These are phyloP conservation scores for Drosophila bifasciata DNA, from an alignment of 1,140 invertebrate genomes.

Conservation along the genomic window DNA sequence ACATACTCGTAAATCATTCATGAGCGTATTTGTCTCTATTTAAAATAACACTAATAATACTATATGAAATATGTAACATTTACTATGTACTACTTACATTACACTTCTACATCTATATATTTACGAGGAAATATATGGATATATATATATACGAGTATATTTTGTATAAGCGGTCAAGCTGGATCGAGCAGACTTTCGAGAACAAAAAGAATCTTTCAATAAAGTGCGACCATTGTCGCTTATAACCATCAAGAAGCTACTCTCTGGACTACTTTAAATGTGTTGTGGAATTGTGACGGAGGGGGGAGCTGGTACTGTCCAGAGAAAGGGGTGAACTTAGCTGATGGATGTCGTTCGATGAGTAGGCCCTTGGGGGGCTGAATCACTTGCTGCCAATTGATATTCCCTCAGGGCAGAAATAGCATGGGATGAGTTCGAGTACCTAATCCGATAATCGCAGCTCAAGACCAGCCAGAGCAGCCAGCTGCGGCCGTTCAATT, in stretches of 20 bases:
- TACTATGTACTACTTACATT: constrained; percentile 72
- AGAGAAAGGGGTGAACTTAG: not conserved
- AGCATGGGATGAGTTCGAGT: not conserved
- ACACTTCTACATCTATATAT: constrained; percentile 67
- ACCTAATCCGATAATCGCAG: constrained; percentile 23
- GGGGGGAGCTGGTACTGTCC: not conserved
- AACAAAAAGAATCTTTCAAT: constrained; percentile 74
- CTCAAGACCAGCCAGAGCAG: constrained; percentile 20
- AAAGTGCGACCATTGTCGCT: constrained; percentile 81
- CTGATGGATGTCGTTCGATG: constrained; percentile 37
- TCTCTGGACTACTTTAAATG: not conserved
- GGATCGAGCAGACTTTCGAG: constrained; percentile 54
- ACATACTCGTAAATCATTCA: constrained; percentile 43
- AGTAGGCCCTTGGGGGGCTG: constrained; percentile 32
- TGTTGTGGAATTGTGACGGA: constrained; percentile 15
- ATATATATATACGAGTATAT: constrained; percentile 62
- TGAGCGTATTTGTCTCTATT: constrained; percentile 77
- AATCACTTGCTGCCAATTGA: constrained; percentile 11
- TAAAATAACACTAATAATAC: constrained; percentile 57
- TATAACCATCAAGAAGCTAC: constrained; percentile 74
- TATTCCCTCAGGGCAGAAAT: constrained; percentile 5
- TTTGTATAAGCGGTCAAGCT: constrained; percentile 66
- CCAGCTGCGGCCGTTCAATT: constrained; percentile 60
- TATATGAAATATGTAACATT: constrained; percentile 66
- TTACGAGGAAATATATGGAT: constrained; percentile 43